Percentiles rank a stretch among this genome's conserved stretches.
Evolutionary conservation across 2,888 invertebrate genomes (phyloP).

Genomic region (Drosophila hawaiiensis): DNA sequence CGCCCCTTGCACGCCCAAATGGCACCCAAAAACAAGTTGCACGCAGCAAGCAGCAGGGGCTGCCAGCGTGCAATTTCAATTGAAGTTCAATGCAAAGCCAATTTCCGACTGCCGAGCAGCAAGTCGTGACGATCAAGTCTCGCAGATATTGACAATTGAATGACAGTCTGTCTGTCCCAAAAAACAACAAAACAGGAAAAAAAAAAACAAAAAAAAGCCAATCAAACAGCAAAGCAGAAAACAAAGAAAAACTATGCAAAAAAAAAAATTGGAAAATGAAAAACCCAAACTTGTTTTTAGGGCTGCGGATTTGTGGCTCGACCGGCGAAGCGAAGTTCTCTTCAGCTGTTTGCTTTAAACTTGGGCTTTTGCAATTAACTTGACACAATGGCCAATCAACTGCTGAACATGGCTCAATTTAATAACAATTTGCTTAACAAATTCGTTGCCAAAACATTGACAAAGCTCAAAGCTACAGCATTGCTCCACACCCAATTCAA

Average conservation of each 20-base stretch:
- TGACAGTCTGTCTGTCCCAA: slow-evolving; percentile 59
- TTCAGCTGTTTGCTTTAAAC: slow-evolving; percentile 4
- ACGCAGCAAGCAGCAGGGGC: slow-evolving; percentile 18
- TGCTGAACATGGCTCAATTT: slow-evolving; percentile 44
- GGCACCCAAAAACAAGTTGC: slow-evolving; percentile 26
- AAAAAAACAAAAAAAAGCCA: neutral
- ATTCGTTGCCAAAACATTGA: slow-evolving; percentile 64
- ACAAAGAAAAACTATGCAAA: slow-evolving; percentile 20
- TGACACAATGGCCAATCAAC: slow-evolving; percentile 58
- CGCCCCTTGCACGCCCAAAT: slow-evolving; percentile 22
- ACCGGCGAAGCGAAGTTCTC: neutral
- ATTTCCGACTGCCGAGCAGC: slow-evolving; percentile 47
- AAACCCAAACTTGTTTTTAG: slow-evolving; percentile 43
- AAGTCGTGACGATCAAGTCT: slow-evolving; percentile 71
- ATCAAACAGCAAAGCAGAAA: neutral
- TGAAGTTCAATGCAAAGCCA: slow-evolving; percentile 75
- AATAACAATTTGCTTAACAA: slow-evolving; percentile 68
- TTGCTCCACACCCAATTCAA: slow-evolving; percentile 3
- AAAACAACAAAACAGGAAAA: neutral
- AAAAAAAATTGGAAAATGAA: neutral
- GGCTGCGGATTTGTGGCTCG: slow-evolving; percentile 23
- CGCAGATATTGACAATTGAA: slow-evolving; percentile 76
- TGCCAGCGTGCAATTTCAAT: slow-evolving; percentile 62
- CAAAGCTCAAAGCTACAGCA: slow-evolving; percentile 17
- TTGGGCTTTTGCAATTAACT: slow-evolving; percentile 40